Base-by-base conservation (phyloP, 2,888 invertebrate genomes). In the Micropterix aruncella region DNA sequence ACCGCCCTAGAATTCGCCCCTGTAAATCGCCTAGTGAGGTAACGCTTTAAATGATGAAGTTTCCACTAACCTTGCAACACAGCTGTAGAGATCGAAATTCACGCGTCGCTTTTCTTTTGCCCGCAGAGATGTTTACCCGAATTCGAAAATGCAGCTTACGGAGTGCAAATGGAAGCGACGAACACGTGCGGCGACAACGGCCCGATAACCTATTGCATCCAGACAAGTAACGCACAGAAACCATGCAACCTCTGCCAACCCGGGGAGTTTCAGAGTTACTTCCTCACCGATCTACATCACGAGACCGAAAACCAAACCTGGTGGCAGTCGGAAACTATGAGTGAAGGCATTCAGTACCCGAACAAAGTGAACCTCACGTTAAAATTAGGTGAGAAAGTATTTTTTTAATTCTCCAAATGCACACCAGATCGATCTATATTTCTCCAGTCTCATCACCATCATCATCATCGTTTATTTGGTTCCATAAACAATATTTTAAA, bases 241-340 rank as follows among this genome's bases (percentile, higher is more conserved):
- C 84, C 86, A 3, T 91, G 90, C 58, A 84, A 87, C 55, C 68
- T 75, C 46, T 96, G 95, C 62, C 79, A 72, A 56, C 73, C 71
- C 4, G 70, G 68, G 0, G 63, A 68, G 54, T 70, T 70, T 56
- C 67, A 69, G 16, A 64, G 65, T 14, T 64, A 74, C 43, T 90
- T 77, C 62, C 74, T 97, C 53, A 97, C 96, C 2, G 97, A 99
- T 63, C 75, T 88, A 56, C 92, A 95, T 59, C 90, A 95, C 60
- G 89, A 88, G 60, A 82, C 83, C 49, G 86, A 89, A 52, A 88
- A 89, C 59, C 83, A 85, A 52, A 92, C 94, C 1, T 95, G 92
- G 91, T 95, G 95, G 95, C 94, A 95, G 61, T 94, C 94, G 1
- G 94, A 96, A 61, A 97, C 99, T 2, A 95, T 99, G 93, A 79